These are phyloP conservation scores for Leptopilina clavipes DNA, from an alignment of 1,140 invertebrate genomes.

Conservation along the genomic window DNA sequence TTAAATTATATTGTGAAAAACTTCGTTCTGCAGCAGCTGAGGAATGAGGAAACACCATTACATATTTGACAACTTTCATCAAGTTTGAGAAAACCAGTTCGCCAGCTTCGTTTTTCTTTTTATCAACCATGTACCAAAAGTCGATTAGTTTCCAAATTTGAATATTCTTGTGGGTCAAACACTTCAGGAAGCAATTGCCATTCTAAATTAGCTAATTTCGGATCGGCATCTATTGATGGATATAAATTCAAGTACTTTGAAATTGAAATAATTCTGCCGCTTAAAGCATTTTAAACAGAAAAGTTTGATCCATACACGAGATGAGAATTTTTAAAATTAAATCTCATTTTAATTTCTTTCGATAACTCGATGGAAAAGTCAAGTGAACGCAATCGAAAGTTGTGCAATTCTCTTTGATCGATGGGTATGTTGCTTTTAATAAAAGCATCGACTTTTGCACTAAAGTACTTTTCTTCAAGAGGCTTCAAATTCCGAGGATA, in stretches of 20 bases:
- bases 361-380: conserved; percentile 41
- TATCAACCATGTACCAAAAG: neutral
- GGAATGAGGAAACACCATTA: conserved; percentile 38
- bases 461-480: conserved; percentile 39
- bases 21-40: conserved; percentile 42
- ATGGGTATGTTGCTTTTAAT: conserved; percentile 32
- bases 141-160: neutral
- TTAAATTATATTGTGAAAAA: conserved; percentile 33
- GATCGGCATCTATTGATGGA: neutral
- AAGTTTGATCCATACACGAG: neutral
- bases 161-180: neutral
- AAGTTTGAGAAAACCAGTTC: conserved; percentile 28
- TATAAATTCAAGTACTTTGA: neutral
- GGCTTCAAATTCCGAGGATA: conserved; percentile 22
- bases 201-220: neutral
- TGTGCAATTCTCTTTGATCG: conserved; percentile 21
- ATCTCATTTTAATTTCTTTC: conserved; percentile 42
- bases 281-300: conserved; percentile 21
- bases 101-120: conserved; percentile 37
- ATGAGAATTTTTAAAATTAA: conserved; percentile 38
- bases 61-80: conserved; percentile 24
- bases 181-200: neutral
- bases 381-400: conserved; percentile 42
- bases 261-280: neutral
- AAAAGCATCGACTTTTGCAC: conserved; percentile 42